Evolutionary conservation across 2,888 invertebrate genomes (phyloP).

Genomic region (Caenorhabditis angaria): DNA sequence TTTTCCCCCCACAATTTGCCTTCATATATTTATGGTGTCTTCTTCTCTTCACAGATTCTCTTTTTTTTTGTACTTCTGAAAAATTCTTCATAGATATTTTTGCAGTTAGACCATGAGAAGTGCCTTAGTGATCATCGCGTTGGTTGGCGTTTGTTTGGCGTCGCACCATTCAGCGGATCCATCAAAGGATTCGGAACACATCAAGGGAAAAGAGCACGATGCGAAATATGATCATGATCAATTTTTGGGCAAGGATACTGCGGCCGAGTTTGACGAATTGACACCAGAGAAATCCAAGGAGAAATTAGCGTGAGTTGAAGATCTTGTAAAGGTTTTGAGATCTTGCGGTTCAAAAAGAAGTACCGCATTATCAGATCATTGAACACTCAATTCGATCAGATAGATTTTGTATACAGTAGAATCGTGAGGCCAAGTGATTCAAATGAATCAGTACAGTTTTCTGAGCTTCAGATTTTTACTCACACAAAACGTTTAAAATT

Average conservation of each 20-base stretch:
- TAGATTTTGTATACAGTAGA: too few relatives aligned
- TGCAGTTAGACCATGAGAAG: conserved; percentile 21
- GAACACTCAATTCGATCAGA: too few relatives aligned
- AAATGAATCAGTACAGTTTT: too few relatives aligned
- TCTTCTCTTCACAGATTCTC: conserved; percentile 7
- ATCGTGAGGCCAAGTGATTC: too few relatives aligned
- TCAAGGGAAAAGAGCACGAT: conserved; percentile 75
- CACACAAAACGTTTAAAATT: too few relatives aligned
- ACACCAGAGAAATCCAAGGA: conserved; percentile 93
- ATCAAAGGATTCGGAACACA: conserved; percentile 57
- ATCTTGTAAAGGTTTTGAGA: too few relatives aligned
- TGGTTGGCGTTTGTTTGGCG: conserved; percentile 39
- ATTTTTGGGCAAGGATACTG: conserved; percentile 89
- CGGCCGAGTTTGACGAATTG: conserved; percentile 91
- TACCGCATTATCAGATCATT: too few relatives aligned
- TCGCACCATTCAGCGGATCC: conserved; percentile 60
- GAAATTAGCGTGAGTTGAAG: conserved; percentile 77
- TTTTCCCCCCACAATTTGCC: neutral
- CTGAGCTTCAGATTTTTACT: too few relatives aligned
- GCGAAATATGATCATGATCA: conserved; percentile 95
- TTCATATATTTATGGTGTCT: conserved; percentile 17
- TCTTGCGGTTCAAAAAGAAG: too few relatives aligned
- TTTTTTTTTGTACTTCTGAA: conserved; percentile 5
- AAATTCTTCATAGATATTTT: conserved; percentile 13
- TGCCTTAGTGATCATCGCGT: conserved; percentile 34